These are phyloP conservation scores for Eupithecia centaureata DNA, from an alignment of 2,888 invertebrate species.

Conservation along the genomic window DNA sequence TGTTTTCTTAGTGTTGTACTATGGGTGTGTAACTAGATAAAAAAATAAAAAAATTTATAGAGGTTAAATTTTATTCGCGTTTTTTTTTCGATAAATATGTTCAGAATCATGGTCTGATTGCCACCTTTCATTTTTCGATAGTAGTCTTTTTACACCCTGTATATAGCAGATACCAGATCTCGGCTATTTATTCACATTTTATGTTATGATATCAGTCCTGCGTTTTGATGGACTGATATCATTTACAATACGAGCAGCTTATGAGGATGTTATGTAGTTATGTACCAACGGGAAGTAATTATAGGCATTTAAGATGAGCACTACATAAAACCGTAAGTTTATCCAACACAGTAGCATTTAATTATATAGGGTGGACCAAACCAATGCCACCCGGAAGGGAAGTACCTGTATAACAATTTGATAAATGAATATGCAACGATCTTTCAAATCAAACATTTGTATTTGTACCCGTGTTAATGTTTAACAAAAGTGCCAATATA, in stretches of 20 bases:
- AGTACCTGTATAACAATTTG: background rate
- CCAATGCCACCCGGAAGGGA: background rate
- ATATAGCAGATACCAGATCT: too few species aligned
- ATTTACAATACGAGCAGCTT: background rate
- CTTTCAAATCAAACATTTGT: too few species aligned
- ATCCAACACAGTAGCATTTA: conserved; percentile 14
- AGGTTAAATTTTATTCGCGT: too few species aligned
- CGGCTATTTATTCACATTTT: conserved; percentile 11
- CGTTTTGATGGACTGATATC: background rate
- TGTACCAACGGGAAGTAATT: background rate
- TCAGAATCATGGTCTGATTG: too few species aligned
- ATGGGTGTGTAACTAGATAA: too few species aligned
- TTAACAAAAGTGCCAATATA: background rate
- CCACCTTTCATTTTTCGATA: too few species aligned
- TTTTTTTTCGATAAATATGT: too few species aligned
- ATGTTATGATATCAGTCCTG: background rate
- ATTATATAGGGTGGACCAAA: conserved; percentile 1
- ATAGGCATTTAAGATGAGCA: conserved; percentile 5
- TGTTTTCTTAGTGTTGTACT: too few species aligned
- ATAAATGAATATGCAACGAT: background rate
- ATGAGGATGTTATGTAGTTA: background rate
- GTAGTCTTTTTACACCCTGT: too few species aligned
- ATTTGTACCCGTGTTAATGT: too few species aligned
- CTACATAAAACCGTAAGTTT: conserved; percentile 18
- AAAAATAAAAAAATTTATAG: too few species aligned